Base-by-base conservation (phyloP, 2,888 invertebrate genomes). In the Rhorus exstirpatorius region DNA sequence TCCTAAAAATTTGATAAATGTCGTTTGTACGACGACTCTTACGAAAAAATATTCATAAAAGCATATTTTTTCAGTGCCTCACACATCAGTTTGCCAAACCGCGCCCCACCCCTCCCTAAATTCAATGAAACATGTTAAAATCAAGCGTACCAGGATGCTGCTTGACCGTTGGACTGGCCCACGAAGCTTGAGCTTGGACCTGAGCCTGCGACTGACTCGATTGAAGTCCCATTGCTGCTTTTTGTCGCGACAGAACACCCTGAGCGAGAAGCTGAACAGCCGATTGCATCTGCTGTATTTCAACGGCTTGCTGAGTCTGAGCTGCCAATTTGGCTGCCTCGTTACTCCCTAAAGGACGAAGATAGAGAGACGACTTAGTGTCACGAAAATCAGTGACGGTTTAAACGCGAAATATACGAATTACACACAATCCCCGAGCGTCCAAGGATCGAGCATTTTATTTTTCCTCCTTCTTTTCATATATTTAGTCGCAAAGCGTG, bases 251-350 rank as follows among this genome's bases (percentile, higher is more conserved):
- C n/a, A 91, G 85, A 78, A 89, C 88, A 49, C 91, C 90, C 81
- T 92, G 92, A n/a, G 91, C 85, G 75, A 92, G 85, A 83, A 91
- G 84, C 79, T 91, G 91, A 78, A 90, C 90, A 31, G 88, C 90
- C 41, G 90, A 90, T 79, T 89, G 92, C 89, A 91, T 90, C 87
- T 91, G 91, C 81, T 91, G 90, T 83, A 91, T 92, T 77, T 91
- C 91, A 35, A 88, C 87, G 71, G 88, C 87, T 84, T 90, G 91
- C 84, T 90, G 91, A 86, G 84, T 88, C 67, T 90, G 92, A 61
- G 86, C 87, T 67, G 88, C 87, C 87, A 92, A 83, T 88, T 92
- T 93, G 72, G 91, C 88, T 49, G 89, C 86, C 74, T 92, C 92
- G 84, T 87, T 89, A 84, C 83, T 88, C 86, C 91, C 92, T 92